These are phyloP conservation scores for Palythoa caribaeorum DNA, from an alignment of 92 coral and sea anemone genomes.

Conservation along the genomic window DNA sequence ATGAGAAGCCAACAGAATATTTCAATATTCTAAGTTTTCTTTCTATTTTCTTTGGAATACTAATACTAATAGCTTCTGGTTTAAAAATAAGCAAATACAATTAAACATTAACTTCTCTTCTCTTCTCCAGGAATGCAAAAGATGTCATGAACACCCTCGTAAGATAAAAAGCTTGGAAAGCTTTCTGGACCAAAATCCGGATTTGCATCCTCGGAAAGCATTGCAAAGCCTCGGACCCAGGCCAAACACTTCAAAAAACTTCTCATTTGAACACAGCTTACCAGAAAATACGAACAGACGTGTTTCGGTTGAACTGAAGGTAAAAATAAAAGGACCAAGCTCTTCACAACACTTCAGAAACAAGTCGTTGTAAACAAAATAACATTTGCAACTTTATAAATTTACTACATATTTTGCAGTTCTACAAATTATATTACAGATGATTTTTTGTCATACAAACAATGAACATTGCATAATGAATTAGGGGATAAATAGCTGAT, in stretches of 20 bases:
- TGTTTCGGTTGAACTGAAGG: constrained; percentile 35
- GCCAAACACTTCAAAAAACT: background rate
- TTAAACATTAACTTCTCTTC: background rate
- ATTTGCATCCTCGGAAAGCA: background rate
- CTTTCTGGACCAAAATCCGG: background rate
- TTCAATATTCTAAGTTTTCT: background rate
- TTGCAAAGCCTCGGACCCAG: background rate
- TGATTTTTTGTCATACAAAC: no score
- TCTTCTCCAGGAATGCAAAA: background rate
- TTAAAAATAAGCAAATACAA: background rate
- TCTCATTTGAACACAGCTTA: constrained; percentile 3
- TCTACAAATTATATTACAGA: no score
- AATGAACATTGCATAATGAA: no score
- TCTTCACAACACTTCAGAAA: constrained; percentile 24
- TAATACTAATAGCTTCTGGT: background rate
- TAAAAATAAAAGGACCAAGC: background rate
- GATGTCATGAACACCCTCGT: background rate
- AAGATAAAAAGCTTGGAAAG: constrained; percentile 18
- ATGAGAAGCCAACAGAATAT: no score
- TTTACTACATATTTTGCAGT: no score
- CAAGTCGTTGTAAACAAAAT: background rate
- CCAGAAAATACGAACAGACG: constrained; percentile 9
- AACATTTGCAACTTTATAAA: no score
- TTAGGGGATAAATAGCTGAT: no score
- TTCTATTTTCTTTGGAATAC: background rate